Evolutionary conservation across 2,888 invertebrate genomes (phyloP), one percentile per base, ranked within the genome.

Genomic region (Andricus curvator): DNA sequence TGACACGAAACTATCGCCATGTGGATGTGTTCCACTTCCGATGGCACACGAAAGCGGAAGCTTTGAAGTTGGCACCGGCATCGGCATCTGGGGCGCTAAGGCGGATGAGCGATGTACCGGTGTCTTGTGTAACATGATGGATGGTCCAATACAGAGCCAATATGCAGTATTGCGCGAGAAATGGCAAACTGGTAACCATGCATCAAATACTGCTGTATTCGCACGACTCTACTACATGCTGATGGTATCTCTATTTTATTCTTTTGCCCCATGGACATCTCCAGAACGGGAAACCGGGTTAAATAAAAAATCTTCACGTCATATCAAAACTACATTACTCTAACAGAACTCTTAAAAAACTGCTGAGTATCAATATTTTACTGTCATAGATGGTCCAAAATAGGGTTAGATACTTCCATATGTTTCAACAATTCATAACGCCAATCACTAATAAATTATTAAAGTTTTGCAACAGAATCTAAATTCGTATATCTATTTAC

Each of bases 81-180:
- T 88, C 85, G 25, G 25, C 88, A 89, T 88, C 85, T 87, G 86
- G 88, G 85, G 88, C 88, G 88, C 89, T 89, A 90, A 90, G 86
- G 87, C 84, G 88, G 87, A 90, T 90, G 89, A 90, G 89, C 88
- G 87, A 89, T 89, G 89, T 85, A 85, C 84, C 83, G 86, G 84
- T 88, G 89, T 89, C 89, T 89, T 87, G 89, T 86, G 89, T 84
- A 82, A 83, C 83, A 84, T 90, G 90, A 91, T 90, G 87, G 90
- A 91, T 91, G 86, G 89, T 85, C 88, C 89, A 88, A 91, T 90
- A 89, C 85, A 82, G 85, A 87, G 87, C 89, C 89, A 88, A 91
- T 91, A 90, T 89, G 89, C 89, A 88, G 86, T 88, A 87, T 85
- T 87, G 88, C 88, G 79, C 83, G 85, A 86, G 87, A 86, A 88